Conservation (phyloP, 2,113 vertebrate genomes). For the Hypocryptadius cinnamomeus region DNA sequence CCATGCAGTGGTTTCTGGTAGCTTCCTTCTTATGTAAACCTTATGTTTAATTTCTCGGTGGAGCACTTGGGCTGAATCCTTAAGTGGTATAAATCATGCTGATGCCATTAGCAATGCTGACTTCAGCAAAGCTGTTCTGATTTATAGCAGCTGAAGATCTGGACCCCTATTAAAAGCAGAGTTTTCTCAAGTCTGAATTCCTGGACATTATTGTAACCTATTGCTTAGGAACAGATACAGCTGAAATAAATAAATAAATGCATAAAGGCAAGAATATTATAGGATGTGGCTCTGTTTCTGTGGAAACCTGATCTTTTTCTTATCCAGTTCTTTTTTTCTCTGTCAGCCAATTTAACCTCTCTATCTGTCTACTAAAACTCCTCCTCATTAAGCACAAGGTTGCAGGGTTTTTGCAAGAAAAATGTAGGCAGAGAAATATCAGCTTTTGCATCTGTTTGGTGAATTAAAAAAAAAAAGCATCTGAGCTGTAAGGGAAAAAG, state of each 20-base stretch:
- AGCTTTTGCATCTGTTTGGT: slow-evolving; percentile 41
- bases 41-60: background rate
- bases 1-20: accelerated
- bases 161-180: background rate
- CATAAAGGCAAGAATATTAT: slow-evolving; percentile 31
- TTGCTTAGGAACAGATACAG: background rate
- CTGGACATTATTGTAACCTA: background rate
- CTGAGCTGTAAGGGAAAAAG: background rate
- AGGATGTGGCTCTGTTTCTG: slow-evolving; percentile 54
- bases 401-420: slow-evolving; percentile 46
- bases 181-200: background rate
- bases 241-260: slow-evolving; percentile 34
- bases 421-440: slow-evolving; percentile 42
- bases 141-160: background rate
- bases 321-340: slow-evolving; percentile 37
- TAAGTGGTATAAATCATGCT: background rate
- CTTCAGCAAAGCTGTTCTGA: background rate
- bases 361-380: slow-evolving; percentile 58
- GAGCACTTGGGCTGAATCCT: background rate
- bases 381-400: slow-evolving; percentile 52
- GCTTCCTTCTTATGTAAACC: background rate
- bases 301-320: slow-evolving; percentile 55
- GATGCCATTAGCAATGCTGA: background rate
- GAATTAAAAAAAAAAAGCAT: background rate
- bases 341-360: slow-evolving; percentile 55